A percentile compares a stretch with the other conserved stretches of the same genome.
Conservation (phyloP, 1,140 invertebrate species). For the Yoshiicerus persimilis region DNA sequence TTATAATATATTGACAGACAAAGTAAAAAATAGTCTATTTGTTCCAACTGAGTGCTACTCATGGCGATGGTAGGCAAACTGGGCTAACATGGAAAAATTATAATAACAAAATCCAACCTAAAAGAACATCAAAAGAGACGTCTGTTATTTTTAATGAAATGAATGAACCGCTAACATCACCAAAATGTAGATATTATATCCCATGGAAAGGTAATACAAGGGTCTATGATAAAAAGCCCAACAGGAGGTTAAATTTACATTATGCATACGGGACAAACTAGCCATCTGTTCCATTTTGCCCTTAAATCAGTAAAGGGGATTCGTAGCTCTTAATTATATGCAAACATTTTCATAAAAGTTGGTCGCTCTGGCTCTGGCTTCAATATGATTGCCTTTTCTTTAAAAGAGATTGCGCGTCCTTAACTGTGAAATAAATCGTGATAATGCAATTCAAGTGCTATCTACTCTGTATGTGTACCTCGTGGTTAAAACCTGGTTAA, state of each 20-base stretch:
- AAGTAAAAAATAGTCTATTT: neutral
- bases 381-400: neutral
- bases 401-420: no score
- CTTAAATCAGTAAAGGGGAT: neutral
- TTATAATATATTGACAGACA: neutral
- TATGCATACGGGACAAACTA: neutral
- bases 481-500: neutral
- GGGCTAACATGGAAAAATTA: neutral
- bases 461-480: neutral
- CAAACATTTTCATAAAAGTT: neutral
- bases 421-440: neutral
- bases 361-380: neutral
- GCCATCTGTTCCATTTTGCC: neutral
- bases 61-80: no score
- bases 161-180: neutral
- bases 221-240: neutral
- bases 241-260: neutral
- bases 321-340: neutral
- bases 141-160: neutral
- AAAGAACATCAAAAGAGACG: neutral
- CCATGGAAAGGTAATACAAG: neutral
- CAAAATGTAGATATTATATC: neutral
- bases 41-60: neutral
- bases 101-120: neutral
- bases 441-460: neutral